A percentile compares a stretch with the other conserved stretches of the same genome.
These are phyloP conservation scores for Turritopsis dohrnii DNA, from an alignment of 30 jellyfish, hydroid and myxozoan species.

Conservation along the genomic window DNA sequence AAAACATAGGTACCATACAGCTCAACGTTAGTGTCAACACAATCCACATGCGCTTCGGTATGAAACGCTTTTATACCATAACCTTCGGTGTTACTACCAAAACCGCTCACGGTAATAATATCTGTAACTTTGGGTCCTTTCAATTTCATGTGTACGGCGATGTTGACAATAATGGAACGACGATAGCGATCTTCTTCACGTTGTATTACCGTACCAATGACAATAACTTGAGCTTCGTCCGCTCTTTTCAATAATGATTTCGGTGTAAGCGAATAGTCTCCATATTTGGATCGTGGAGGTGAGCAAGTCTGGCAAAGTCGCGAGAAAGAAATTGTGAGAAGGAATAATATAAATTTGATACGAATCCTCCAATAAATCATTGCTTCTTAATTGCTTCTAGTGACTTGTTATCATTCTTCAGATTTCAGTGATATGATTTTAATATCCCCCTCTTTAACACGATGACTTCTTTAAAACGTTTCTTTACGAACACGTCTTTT, in stretches of 20 bases:
- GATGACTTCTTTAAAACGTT: neutral
- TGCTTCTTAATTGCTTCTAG: neutral
- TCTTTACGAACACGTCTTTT: neutral
- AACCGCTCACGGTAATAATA: constrained; percentile 18
- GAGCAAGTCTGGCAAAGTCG: neutral
- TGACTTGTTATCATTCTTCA: neutral
- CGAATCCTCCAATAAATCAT: neutral
- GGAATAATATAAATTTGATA: neutral
- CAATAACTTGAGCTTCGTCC: constrained; percentile 12
- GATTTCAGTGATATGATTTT: too few relatives aligned
- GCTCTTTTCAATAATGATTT: constrained; percentile 14
- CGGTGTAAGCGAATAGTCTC: constrained; percentile 1
- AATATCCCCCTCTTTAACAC: too few relatives aligned
- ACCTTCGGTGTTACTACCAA: constrained; percentile 8
- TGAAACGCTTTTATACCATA: neutral
- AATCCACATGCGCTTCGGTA: constrained; percentile 11
- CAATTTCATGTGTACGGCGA: constrained; percentile 32
- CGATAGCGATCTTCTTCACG: constrained; percentile 11
- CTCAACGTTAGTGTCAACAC: constrained; percentile 20
- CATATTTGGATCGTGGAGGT: constrained; percentile 17
- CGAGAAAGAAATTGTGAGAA: neutral
- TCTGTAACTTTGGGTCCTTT: neutral
- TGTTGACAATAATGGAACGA: constrained; percentile 2
- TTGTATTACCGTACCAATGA: constrained; percentile 25
- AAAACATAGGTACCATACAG: constrained; percentile 26